These are phyloP conservation scores for Malacosoma neustria DNA, from an alignment of 2,888 invertebrate species.

Conservation along the genomic window DNA sequence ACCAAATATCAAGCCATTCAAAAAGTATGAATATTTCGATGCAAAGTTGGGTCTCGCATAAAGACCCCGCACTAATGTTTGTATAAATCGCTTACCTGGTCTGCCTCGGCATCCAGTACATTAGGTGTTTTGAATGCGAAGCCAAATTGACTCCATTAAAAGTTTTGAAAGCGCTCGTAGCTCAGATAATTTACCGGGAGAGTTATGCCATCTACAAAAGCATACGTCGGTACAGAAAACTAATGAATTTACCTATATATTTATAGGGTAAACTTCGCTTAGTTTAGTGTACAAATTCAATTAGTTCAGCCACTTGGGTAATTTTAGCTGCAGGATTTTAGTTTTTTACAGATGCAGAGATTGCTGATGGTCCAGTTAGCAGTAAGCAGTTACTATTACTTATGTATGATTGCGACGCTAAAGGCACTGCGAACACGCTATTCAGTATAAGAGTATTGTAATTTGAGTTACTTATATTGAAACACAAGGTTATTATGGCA, in stretches of 20 bases:
- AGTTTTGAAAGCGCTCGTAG: conserved; percentile 69
- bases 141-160: conserved; percentile 73
- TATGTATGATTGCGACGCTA: no score
- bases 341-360: no score
- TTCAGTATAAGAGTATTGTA: no score
- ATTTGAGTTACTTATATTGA: no score
- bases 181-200: conserved; percentile 68
- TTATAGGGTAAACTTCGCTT: no score
- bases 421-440: no score
- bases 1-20: conserved; percentile 18
- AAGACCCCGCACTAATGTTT: conserved; percentile 47
- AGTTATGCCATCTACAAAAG: conserved; percentile 63
- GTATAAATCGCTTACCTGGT: conserved; percentile 54
- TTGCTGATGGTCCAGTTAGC: no score
- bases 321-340: no score
- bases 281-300: no score
- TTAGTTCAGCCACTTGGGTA: no score
- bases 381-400: no score
- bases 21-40: conserved; percentile 22
- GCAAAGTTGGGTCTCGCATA: conserved; percentile 28
- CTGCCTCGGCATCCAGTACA: conserved; percentile 35
- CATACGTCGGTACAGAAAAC: conserved; percentile 50
- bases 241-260: conserved; percentile 54
- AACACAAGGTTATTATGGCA: no score
- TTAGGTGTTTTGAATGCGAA: conserved; percentile 65